Evolutionary conservation across 1,140 invertebrate genomes (phyloP).

Genomic region (Drosophila rufa): DNA sequence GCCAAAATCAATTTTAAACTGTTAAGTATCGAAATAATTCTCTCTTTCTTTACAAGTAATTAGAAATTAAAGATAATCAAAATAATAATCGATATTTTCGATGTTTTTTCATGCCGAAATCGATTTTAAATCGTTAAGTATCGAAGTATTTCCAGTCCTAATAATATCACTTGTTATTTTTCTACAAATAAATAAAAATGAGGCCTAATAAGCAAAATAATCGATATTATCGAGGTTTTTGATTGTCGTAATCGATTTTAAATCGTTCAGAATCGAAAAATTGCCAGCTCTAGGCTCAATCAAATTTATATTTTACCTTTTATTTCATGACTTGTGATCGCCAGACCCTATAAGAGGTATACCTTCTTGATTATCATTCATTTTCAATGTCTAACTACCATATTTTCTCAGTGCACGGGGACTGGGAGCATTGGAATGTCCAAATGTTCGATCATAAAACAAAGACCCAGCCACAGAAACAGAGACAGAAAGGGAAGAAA

Average conservation of each 20-base stretch:
- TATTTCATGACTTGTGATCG: no score
- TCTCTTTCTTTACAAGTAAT: no score
- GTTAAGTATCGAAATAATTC: no score
- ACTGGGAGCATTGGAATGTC: constrained; percentile 45
- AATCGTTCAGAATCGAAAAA: not conserved
- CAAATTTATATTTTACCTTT: not conserved
- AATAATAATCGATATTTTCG: no score
- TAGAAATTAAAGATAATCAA: no score
- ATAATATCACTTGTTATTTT: no score
- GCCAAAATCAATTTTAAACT: no score
- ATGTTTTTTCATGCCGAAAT: no score
- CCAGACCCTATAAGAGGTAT: no score
- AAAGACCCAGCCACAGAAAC: constrained; percentile 43
- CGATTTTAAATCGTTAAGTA: no score
- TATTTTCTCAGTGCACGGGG: constrained; percentile 9
- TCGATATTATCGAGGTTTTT: not conserved
- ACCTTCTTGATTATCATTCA: not conserved
- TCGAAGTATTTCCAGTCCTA: no score
- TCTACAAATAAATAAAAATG: not conserved
- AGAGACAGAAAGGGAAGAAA: constrained; percentile 17
- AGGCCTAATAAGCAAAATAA: no score
- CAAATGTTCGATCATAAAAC: constrained; percentile 56
- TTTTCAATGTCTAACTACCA: not conserved
- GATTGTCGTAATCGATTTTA: not conserved
- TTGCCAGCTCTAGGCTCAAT: not conserved